These are phyloP conservation scores for Tipula vernalis DNA, from an alignment of 2,888 invertebrate species.

Conservation along the genomic window DNA sequence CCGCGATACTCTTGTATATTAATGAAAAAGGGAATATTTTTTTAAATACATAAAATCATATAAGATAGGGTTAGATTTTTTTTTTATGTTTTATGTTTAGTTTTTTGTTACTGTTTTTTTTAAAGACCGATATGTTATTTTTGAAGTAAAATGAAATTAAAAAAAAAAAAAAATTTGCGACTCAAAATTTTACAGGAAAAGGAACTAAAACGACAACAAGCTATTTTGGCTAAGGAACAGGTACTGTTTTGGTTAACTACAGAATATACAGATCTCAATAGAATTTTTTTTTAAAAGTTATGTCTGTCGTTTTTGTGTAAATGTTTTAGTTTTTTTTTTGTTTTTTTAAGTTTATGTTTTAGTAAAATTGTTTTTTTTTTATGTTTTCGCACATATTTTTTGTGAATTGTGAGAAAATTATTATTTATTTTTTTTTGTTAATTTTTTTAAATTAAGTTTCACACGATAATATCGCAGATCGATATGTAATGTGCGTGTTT, in stretches of 20 bases:
- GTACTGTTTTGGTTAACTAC: slow-evolving; percentile 36
- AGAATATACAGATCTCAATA: neutral
- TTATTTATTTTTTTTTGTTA: neutral
- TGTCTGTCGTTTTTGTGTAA: slow-evolving; percentile 5
- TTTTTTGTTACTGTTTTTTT: neutral
- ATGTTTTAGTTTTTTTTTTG: neutral
- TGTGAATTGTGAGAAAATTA: neutral
- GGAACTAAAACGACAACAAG: slow-evolving; percentile 81
- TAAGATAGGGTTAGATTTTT: neutral
- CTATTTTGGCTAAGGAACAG: slow-evolving; percentile 82
- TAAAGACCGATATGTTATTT: neutral
- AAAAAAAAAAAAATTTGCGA: neutral
- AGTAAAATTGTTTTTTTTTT: neutral
- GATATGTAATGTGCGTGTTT: neutral
- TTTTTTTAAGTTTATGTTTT: neutral
- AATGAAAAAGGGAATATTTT: neutral
- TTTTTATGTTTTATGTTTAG: neutral
- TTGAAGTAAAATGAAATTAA: neutral
- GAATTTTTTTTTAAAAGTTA: neutral
- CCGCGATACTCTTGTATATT: neutral
- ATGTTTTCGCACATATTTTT: neutral
- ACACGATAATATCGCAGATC: neutral
- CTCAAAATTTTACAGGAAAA: slow-evolving; percentile 54
- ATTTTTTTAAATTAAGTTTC: neutral
- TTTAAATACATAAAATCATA: neutral